A percentile compares a stretch with the other conserved stretches of the same genome.
Evolutionary conservation across 1,140 invertebrate species (phyloP).

Genomic region (Lordiphosa collinella): DNA sequence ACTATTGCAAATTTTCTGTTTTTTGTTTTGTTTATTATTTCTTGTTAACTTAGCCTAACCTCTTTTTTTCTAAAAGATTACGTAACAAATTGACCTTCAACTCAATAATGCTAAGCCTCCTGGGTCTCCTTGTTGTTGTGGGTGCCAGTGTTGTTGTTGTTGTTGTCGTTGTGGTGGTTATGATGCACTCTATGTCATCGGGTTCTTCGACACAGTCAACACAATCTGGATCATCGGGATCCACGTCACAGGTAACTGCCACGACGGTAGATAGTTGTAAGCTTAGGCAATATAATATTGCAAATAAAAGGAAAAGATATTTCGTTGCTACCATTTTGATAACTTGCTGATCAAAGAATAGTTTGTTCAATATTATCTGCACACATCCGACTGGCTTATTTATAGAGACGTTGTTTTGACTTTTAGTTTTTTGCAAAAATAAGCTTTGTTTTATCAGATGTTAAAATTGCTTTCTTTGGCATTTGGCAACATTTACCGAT

Average conservation of each 20-base stretch:
- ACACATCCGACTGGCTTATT: background rate
- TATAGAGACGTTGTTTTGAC: background rate
- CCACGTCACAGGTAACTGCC: conserved; percentile 4
- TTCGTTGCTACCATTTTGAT: background rate
- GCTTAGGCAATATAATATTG: conserved; percentile 8
- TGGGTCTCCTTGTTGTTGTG: background rate
- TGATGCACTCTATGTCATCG: conserved; percentile 1
- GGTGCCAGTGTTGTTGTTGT: background rate
- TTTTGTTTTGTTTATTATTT: no score
- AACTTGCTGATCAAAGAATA: background rate
- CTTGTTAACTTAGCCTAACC: no score
- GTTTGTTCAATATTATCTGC: background rate
- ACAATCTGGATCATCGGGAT: conserved; percentile 3
- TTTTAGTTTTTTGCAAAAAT: background rate
- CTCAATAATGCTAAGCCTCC: no score
- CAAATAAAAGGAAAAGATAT: background rate
- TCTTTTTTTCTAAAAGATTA: no score
- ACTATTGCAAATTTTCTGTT: no score
- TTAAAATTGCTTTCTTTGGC: conserved; percentile 2
- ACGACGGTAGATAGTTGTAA: background rate
- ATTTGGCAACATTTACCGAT: conserved; percentile 26
- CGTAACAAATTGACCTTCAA: no score
- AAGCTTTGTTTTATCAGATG: conserved; percentile 27
- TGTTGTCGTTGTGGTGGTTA: background rate
- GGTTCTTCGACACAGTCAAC: conserved; percentile 7